Conservation (phyloP, 2,888 invertebrate species). For the Platynereis dumerilii region DNA sequence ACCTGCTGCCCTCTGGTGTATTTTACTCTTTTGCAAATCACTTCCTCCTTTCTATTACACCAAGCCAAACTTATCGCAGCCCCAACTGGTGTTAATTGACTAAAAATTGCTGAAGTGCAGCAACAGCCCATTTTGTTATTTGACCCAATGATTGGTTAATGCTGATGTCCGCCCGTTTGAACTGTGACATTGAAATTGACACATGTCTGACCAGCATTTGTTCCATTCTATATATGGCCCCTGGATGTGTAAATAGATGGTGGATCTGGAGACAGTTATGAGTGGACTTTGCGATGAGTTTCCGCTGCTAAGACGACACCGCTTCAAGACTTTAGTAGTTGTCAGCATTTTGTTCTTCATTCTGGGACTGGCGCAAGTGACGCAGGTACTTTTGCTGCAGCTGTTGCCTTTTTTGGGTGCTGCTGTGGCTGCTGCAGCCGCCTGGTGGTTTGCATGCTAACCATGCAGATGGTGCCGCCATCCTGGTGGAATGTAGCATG, state of each 20-base stretch:
- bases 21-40: no score
- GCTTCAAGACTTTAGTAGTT: conserved; percentile 22
- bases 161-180: background rate
- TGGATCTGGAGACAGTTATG: conserved; percentile 37
- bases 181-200: no score
- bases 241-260: conserved; percentile 28
- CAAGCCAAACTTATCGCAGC: no score
- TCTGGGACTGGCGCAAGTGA: conserved; percentile 29
- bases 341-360: conserved; percentile 29
- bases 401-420: no score
- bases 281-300: conserved; percentile 35
- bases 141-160: background rate
- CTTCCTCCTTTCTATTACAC: no score
- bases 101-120: no score
- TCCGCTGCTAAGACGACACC: conserved; percentile 19
- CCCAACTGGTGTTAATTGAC: no score
- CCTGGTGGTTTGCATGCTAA: conserved; percentile 7
- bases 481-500: background rate
- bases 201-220: no score
- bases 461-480: background rate
- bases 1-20: no score
- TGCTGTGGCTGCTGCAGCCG: background rate
- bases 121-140: background rate
- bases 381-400: conserved; percentile 31
- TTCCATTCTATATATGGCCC: no score